Evolutionary conservation across 2,797 vertebrate genomes (phyloP).

Genomic region (Melanogrammus aeglefinus): DNA sequence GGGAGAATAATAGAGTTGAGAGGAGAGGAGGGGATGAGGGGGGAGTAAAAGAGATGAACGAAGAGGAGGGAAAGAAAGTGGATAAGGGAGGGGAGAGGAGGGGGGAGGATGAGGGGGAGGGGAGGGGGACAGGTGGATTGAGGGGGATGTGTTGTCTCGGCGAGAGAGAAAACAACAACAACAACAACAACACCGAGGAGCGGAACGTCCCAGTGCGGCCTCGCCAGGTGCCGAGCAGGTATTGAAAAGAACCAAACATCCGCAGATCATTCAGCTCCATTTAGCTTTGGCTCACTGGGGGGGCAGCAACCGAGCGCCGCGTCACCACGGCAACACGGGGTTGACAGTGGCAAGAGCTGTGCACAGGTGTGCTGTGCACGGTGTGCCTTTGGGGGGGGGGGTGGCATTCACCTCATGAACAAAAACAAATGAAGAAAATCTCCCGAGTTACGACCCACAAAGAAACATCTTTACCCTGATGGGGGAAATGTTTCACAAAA

Average conservation of each 20-base stretch:
- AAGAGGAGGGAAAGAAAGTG: too few species aligned
- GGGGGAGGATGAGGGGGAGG: neutral
- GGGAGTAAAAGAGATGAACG: too few species aligned
- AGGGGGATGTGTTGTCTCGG: too few species aligned
- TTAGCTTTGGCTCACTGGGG: slow-evolving; percentile 58
- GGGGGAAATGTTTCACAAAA: neutral
- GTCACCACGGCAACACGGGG: slow-evolving; percentile 51
- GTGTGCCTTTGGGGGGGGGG: slow-evolving; percentile 30
- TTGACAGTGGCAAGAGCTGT: slow-evolving; percentile 16
- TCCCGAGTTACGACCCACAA: neutral
- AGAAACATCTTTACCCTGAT: neutral
- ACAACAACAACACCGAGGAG: neutral
- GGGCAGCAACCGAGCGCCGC: slow-evolving; percentile 37
- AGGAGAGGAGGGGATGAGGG: too few species aligned
- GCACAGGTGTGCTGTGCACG: slow-evolving; percentile 48
- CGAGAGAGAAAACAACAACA: too few species aligned
- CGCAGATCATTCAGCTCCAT: slow-evolving; percentile 65
- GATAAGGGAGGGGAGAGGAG: neutral
- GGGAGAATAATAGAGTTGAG: too few species aligned
- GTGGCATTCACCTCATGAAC: slow-evolving; percentile 30
- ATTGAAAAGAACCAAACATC: slow-evolving; percentile 51
- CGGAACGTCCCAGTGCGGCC: slow-evolving; percentile 33
- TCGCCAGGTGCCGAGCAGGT: slow-evolving; percentile 46
- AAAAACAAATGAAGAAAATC: slow-evolving; percentile 6
- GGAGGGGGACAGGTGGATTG: neutral